These are phyloP conservation scores for Pedionomus torquatus DNA, from an alignment of 2,113 vertebrate species.

Conservation along the genomic window DNA sequence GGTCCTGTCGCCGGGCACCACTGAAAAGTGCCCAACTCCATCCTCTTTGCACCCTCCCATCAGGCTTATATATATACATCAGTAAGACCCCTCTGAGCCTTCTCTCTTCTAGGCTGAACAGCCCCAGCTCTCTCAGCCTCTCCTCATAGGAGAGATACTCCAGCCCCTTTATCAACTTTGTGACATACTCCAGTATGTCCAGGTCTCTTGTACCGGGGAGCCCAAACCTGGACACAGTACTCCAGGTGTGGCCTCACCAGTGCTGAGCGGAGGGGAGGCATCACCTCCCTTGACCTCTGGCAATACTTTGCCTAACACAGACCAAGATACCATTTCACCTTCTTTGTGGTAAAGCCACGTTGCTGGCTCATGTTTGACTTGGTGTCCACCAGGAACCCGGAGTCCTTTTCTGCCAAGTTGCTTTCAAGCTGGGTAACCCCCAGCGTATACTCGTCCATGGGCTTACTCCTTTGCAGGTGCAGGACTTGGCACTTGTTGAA, in stretches of 20 bases:
- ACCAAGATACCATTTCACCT: not conserved
- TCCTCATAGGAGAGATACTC: not conserved
- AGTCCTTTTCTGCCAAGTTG: not conserved
- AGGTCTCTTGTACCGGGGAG: not conserved
- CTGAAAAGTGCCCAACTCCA: not conserved
- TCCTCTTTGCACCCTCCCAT: not conserved
- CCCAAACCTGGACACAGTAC: not conserved
- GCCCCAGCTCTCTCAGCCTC: not conserved
- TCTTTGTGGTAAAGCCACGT: not conserved
- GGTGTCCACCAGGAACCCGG: not conserved
- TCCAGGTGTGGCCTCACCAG: not conserved
- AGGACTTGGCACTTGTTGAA: not conserved
- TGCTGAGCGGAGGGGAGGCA: not conserved
- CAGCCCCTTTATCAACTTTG: not conserved
- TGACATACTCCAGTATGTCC: not conserved
- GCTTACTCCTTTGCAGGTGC: not conserved
- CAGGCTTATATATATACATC: not conserved
- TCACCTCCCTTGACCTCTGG: not conserved
- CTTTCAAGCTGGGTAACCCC: not conserved
- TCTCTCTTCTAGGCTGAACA: not conserved
- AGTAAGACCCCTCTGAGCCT: not conserved
- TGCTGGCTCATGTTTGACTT: not conserved
- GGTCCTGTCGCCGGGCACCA: not conserved
- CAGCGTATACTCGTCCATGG: rapidly evolving
- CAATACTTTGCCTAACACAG: not conserved